Base-by-base conservation (phyloP, 2,113 vertebrate genomes). In the Phalacrocorax carbo region DNA sequence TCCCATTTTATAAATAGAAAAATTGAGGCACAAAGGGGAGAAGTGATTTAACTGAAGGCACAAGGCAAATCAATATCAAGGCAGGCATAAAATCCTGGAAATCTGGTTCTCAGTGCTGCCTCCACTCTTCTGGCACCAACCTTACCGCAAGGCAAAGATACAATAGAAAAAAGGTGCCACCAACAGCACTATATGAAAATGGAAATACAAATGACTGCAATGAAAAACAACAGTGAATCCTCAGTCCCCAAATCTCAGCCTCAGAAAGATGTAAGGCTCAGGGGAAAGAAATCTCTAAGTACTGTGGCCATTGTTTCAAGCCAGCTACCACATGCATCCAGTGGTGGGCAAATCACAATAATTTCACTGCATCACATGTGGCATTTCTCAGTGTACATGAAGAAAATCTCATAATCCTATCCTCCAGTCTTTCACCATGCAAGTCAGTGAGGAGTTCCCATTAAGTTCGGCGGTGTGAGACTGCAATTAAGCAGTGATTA, bases 401-500 rank as follows among this genome's bases (percentile, higher is more conserved):
- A 49, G 90, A 36, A 93, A 95, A 91, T 88, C 82, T 86, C 86
- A 11, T 91, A 91, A 94, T 95, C 92, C 89, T 57, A 4, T 80
- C 82, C 84, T 54, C 51, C 54, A 85, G 87, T 15, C 77, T 85
- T 90, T 65, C 71, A 23, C 65, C 29, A 9, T 30, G 40, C 8
- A n/a, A 87, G 73, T 21, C 15, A 4, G 26, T 25, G 68, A 91
- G 68, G 60, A 66, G 62, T n/a, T 82, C 46, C 86, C 75, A 60
- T 87, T 27, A 85, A 72, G 54, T 55, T 55, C 91, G 91, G 71
- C 3, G 3, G 60, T 51, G 62, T 90, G 91, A 91, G 82, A 40
- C 84, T 64, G 75, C 94, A 97, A 88, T 93, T 85, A 96, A 94
- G 55, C 66, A 90, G 81, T 1, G 49, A 94, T 91, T 95, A 94